These are phyloP conservation scores for Montipora sp. DNA, from an alignment of 64 coral and sea anemone genomes.

Conservation along the genomic window DNA sequence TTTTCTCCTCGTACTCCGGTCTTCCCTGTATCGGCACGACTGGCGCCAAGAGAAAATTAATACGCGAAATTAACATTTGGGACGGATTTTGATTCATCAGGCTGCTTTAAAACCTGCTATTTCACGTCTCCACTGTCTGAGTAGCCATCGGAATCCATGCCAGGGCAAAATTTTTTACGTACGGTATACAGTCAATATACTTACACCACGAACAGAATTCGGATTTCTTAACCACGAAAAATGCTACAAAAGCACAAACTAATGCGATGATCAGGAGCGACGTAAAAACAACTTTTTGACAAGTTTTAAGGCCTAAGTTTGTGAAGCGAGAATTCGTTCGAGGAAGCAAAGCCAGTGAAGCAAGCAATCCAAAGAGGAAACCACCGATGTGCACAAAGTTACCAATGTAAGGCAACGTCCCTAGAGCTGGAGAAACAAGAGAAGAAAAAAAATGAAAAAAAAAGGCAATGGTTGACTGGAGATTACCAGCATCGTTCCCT, in stretches of 20 bases:
- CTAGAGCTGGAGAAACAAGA: constrained; percentile 43
- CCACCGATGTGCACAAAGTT: constrained; percentile 95
- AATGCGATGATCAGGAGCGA: background rate
- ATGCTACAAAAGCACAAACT: constrained; percentile 6
- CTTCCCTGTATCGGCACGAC: no score
- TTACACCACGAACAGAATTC: constrained; percentile 75
- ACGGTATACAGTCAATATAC: constrained; percentile 77
- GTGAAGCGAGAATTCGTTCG: background rate
- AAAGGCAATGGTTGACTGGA: background rate
- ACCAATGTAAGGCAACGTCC: constrained; percentile 88
- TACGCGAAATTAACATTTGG: no score
- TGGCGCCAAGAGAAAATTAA: no score
- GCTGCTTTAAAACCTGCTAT: background rate
- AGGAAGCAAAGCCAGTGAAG: constrained; percentile 39
- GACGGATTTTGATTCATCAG: background rate
- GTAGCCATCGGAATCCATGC: constrained; percentile 49
- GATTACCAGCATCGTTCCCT: background rate
- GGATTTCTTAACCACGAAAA: constrained; percentile 43
- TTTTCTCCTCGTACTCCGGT: no score
- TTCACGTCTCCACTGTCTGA: background rate
- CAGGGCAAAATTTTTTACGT: constrained; percentile 61
- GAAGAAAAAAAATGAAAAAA: background rate
- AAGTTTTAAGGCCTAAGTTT: background rate
- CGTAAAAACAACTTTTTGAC: background rate
- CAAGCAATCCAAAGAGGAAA: constrained; percentile 79